These are phyloP conservation scores for Nephrocerus scutellatus DNA, from an alignment of 2,888 invertebrate species.

Conservation along the genomic window DNA sequence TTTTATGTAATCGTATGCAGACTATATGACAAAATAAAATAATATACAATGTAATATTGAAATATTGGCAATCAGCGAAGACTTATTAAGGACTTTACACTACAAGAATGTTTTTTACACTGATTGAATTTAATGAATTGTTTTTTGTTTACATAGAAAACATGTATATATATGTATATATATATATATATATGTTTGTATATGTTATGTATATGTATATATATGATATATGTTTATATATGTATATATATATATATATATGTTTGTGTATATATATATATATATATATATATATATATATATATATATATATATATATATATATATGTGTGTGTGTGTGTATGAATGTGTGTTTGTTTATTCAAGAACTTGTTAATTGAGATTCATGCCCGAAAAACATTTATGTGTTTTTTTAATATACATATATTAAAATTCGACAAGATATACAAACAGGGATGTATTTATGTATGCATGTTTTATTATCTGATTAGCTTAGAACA, in stretches of 20 bases:
- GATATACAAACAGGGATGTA: no score
- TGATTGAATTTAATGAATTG: constrained; percentile 10
- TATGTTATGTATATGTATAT: constrained; percentile 22
- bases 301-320: constrained; percentile 19
- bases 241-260: constrained; percentile 21
- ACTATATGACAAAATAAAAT: constrained; percentile 15
- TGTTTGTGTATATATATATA: constrained; percentile 20
- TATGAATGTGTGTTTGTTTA: neutral
- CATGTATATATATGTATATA: constrained; percentile 13
- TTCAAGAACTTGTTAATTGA: no score
- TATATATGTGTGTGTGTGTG: constrained; percentile 29
- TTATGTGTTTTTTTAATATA: no score
- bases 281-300: constrained; percentile 23
- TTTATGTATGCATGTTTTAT: no score
- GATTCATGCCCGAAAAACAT: no score
- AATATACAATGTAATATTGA: constrained; percentile 19
- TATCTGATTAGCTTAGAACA: no score
- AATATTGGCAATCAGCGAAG: constrained; percentile 29
- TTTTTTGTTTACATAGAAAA: neutral
- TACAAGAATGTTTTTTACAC: constrained; percentile 3
- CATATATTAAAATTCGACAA: no score
- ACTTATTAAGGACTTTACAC: constrained; percentile 24
- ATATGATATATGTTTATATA: constrained; percentile 8
- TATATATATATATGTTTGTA: constrained; percentile 11
- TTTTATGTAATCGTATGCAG: neutral